phyloP scores from a whole-genome alignment of 2,888 invertebrate species.

The Caenorhabditis angaria region DNA sequence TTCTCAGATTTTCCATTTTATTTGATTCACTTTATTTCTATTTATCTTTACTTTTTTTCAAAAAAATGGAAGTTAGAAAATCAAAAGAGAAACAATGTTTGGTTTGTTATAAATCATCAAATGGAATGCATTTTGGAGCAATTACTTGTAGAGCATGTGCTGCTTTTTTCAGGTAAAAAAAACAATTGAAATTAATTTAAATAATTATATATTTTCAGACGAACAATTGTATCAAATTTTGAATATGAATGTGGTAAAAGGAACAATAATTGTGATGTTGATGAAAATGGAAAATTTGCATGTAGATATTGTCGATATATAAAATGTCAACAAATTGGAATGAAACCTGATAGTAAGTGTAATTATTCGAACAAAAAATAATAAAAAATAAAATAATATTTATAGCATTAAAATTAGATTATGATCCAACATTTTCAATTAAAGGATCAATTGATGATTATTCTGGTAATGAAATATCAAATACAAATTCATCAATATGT shows the following conservation, averaged over 20 bases:
- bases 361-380: no score
- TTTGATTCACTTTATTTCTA: no score
- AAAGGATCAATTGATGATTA: constrained; percentile 25
- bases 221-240: constrained; percentile 40
- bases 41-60: no score
- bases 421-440: constrained; percentile 35
- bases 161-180: constrained; percentile 24
- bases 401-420: constrained; percentile 32
- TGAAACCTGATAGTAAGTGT: constrained; percentile 43
- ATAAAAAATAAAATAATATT: neutral
- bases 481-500: neutral
- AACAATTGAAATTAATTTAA: neutral
- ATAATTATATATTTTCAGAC: constrained; percentile 21
- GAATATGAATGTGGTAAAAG: constrained; percentile 34
- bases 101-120: constrained; percentile 20
- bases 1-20: no score
- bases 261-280: constrained; percentile 23
- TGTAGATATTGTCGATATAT: constrained; percentile 42
- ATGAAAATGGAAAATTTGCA: constrained; percentile 26
- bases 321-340: no score
- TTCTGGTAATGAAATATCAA: constrained; percentile 12
- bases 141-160: constrained; percentile 37
- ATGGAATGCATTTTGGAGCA: no score
- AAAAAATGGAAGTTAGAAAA: no score
- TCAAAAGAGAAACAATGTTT: constrained; percentile 6